phyloP scores from a whole-genome alignment of 2,113 vertebrate genomes.

The Thoracochromis brauschi region DNA sequence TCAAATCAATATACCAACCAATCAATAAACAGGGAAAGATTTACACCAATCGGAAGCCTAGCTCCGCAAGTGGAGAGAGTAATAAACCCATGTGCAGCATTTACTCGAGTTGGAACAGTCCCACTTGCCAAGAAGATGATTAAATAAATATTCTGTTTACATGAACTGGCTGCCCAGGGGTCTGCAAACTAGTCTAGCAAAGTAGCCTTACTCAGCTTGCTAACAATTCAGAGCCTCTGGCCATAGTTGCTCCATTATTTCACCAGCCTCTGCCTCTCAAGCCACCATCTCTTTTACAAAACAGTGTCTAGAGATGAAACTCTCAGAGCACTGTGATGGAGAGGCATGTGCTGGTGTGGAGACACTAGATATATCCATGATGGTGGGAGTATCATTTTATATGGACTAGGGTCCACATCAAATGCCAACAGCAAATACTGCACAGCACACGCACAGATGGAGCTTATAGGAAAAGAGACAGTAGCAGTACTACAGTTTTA shows the following conservation, averaged over 20 bases:
- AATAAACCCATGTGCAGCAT: slow-evolving; percentile 29
- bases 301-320: slow-evolving; percentile 30
- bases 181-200: slow-evolving; percentile 47
- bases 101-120: slow-evolving; percentile 13
- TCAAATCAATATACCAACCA: slow-evolving; percentile 24
- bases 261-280: slow-evolving; percentile 22
- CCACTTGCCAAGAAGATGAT: slow-evolving; percentile 35
- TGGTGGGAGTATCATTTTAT: neutral
- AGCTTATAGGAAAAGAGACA: neutral
- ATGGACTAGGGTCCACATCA: neutral
- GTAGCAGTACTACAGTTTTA: neutral
- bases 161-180: slow-evolving; percentile 38
- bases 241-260: slow-evolving; percentile 43
- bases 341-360: neutral
- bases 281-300: slow-evolving; percentile 21
- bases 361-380: neutral
- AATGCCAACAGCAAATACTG: neutral
- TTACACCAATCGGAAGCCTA: slow-evolving; percentile 7
- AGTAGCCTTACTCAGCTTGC: slow-evolving; percentile 46
- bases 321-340: neutral
- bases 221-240: slow-evolving; percentile 53
- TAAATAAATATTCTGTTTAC: slow-evolving; percentile 64
- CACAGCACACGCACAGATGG: neutral
- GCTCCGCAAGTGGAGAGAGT: neutral
- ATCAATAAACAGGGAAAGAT: slow-evolving; percentile 36